These are phyloP conservation scores for Leuciscus waleckii DNA, from an alignment of 2,797 vertebrate species.

Conservation along the genomic window DNA sequence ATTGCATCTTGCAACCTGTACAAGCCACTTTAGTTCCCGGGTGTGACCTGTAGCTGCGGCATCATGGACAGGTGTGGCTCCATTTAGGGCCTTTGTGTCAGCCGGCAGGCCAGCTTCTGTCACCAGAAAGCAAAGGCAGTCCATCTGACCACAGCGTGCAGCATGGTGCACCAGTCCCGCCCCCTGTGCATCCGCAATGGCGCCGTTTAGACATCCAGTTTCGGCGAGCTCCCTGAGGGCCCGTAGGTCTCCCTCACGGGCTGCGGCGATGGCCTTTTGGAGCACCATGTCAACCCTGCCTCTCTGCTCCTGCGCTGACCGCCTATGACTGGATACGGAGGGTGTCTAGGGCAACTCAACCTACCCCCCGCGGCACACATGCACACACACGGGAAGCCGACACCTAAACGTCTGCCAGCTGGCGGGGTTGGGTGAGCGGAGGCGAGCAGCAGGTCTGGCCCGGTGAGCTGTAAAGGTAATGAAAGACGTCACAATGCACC, in stretches of 20 bases:
- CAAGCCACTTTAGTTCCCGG: slow-evolving; percentile 82
- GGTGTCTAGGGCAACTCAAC: slow-evolving; percentile 47
- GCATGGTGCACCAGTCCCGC: slow-evolving; percentile 85
- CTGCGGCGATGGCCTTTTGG: slow-evolving; percentile 80
- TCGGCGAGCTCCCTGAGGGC: slow-evolving; percentile 73
- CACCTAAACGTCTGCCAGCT: slow-evolving; percentile 74
- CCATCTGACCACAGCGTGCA: slow-evolving; percentile 78
- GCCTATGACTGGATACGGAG: slow-evolving; percentile 39
- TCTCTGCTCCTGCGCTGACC: slow-evolving; percentile 1
- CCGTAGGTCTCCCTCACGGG: slow-evolving; percentile 75
- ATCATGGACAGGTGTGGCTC: slow-evolving; percentile 83
- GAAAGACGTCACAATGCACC: slow-evolving; percentile 71
- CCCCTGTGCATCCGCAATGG: slow-evolving; percentile 77
- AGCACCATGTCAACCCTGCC: slow-evolving; percentile 76
- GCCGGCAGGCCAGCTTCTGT: slow-evolving; percentile 71
- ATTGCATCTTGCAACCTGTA: slow-evolving; percentile 76
- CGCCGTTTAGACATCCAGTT: slow-evolving; percentile 68
- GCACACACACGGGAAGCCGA: slow-evolving; percentile 72
- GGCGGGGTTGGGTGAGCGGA: slow-evolving; percentile 61
- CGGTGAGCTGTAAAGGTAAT: slow-evolving; percentile 78
- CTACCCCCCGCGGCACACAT: slow-evolving; percentile 53
- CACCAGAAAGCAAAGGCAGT: slow-evolving; percentile 83
- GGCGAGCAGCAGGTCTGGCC: slow-evolving; percentile 64
- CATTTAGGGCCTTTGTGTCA: slow-evolving; percentile 78
- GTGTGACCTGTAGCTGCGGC: slow-evolving; percentile 83